Conservation (phyloP, 2,797 vertebrate species). For the Falco columbarius region DNA sequence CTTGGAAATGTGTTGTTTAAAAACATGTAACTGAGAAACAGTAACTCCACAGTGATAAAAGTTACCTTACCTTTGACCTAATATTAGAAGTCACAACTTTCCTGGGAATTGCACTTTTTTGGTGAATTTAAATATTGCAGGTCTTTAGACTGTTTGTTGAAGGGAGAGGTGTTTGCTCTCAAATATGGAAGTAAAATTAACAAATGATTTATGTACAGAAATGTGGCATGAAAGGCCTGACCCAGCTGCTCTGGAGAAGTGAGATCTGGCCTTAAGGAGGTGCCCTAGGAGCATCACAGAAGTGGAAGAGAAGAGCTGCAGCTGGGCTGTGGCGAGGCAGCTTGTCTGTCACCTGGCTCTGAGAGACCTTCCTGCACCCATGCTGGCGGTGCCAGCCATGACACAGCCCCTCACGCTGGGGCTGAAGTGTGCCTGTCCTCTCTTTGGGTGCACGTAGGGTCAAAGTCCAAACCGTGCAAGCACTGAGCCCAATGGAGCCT, state of each 20-base stretch:
- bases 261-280: background rate
- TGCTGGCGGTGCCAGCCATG: rapidly evolving
- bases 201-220: rapidly evolving
- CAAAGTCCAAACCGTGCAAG: background rate
- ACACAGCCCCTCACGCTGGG: background rate
- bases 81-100: background rate
- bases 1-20: conserved; percentile 16
- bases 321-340: background rate
- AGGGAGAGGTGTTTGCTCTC: background rate
- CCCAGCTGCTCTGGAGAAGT: background rate
- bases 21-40: conserved; percentile 39
- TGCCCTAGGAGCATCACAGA: background rate
- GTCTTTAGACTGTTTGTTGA: background rate
- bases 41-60: background rate
- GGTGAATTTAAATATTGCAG: background rate
- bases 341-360: background rate
- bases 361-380: background rate
- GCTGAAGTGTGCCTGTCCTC: rapidly evolving
- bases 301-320: background rate
- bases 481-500: background rate
- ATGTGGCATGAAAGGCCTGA: background rate
- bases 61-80: background rate
- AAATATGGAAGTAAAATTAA: background rate
- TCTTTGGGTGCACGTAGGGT: background rate
- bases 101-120: background rate